Conservation (phyloP, 1,140 invertebrate species). For the Caerostris darwini region DNA sequence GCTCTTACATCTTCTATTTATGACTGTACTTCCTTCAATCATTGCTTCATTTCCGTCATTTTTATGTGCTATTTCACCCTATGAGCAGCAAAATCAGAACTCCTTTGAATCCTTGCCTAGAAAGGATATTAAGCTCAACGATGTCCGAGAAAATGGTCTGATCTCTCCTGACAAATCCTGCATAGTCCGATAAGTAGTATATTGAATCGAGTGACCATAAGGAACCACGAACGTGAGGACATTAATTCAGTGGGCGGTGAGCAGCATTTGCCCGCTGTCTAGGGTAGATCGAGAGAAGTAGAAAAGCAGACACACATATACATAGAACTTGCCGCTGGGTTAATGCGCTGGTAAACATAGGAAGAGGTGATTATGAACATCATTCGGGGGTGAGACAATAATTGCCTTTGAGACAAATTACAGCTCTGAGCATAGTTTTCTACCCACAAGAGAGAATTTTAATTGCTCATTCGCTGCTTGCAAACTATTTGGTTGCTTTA, state of each 20-base stretch:
- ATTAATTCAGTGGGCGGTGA: slow-evolving; percentile 41
- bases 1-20: not conserved
- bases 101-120: not conserved
- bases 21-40: slow-evolving; percentile 12
- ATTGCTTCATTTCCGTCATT: not conserved
- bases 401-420: slow-evolving; percentile 20
- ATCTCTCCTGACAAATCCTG: slow-evolving; percentile 33
- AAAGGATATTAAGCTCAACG: not conserved
- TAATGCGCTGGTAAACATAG: slow-evolving; percentile 45
- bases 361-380: slow-evolving; percentile 44
- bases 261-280: not conserved
- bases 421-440: slow-evolving; percentile 17
- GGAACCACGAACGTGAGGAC: slow-evolving; percentile 30
- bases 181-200: slow-evolving; percentile 8
- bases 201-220: slow-evolving; percentile 46
- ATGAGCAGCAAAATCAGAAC: not conserved
- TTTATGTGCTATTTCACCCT: not conserved
- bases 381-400: slow-evolving; percentile 28
- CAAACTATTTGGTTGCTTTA: not conserved
- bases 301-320: not conserved
- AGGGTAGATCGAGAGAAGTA: not conserved
- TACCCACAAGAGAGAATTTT: not conserved
- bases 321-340: not conserved
- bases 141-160: slow-evolving; percentile 2
- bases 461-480: not conserved